Percentiles rank a stretch among this genome's conserved stretches.
Evolutionary conservation across 2,888 invertebrate genomes (phyloP).

Genomic region (Drosophila acutilabella): DNA sequence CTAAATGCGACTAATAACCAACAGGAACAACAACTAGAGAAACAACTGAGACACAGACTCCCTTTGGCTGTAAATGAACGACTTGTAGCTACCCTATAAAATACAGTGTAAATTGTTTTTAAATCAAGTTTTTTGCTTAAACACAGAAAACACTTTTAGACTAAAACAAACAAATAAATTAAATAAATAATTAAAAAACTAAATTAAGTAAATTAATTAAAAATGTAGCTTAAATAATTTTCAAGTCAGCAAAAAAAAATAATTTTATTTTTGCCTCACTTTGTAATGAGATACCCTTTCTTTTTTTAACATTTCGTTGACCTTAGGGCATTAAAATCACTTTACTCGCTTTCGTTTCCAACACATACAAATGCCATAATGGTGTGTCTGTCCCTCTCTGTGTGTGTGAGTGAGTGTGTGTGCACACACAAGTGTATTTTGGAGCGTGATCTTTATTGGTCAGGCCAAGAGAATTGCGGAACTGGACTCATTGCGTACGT

Average conservation of each 20-base stretch:
- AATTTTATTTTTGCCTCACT: neutral
- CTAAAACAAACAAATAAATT: too few species aligned
- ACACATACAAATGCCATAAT: conserved; percentile 17
- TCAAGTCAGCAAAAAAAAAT: too few species aligned
- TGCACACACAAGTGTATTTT: conserved; percentile 51
- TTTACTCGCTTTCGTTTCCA: conserved; percentile 46
- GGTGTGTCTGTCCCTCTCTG: conserved; percentile 15
- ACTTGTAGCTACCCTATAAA: conserved; percentile 5
- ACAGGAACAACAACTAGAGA: conserved; percentile 24
- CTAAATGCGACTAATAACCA: conserved; percentile 50
- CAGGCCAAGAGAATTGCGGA: conserved; percentile 38
- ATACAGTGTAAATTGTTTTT: too few species aligned
- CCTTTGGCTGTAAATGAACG: neutral
- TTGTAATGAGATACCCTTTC: neutral
- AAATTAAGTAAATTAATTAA: too few species aligned
- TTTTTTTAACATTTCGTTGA: neutral
- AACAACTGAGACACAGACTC: conserved; percentile 17
- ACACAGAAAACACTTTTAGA: too few species aligned
- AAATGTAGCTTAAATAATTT: too few species aligned
- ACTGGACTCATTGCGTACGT: conserved; percentile 62
- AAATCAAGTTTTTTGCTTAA: too few species aligned
- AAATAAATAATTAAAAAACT: too few species aligned
- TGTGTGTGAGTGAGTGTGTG: conserved; percentile 24
- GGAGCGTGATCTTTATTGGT: conserved; percentile 41
- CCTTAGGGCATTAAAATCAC: conserved; percentile 57